These are phyloP conservation scores for Dasyurus viverrinus DNA, from an alignment of 2,113 vertebrate species.

Conservation along the genomic window DNA sequence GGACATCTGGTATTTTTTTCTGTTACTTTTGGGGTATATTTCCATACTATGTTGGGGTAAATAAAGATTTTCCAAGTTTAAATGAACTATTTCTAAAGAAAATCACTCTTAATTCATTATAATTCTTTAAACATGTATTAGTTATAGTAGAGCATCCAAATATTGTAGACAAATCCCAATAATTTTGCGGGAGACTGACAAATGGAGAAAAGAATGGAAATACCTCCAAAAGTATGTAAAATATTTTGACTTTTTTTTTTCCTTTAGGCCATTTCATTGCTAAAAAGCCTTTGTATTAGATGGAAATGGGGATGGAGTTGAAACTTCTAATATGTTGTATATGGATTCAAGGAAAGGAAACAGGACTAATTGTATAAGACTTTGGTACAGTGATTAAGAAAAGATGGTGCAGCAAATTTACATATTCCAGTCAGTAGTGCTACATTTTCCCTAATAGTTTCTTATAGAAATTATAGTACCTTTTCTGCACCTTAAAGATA, in stretches of 20 bases:
- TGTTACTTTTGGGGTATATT: constrained; percentile 65
- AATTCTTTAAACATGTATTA: constrained; percentile 32
- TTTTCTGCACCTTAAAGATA: background rate
- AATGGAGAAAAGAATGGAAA: background rate
- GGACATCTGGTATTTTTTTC: constrained; percentile 67
- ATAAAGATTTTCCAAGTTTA: constrained; percentile 52
- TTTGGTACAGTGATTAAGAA: background rate
- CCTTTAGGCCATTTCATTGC: background rate
- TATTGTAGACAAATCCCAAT: background rate
- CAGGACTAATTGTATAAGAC: background rate
- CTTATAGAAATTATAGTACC: background rate
- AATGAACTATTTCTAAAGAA: constrained; percentile 54
- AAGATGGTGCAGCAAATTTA: background rate
- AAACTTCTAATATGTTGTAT: background rate
- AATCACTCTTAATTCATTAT: constrained; percentile 36
- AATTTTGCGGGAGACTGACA: background rate
- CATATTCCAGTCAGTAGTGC: background rate
- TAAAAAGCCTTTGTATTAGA: background rate
- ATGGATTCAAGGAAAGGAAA: background rate
- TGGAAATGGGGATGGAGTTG: background rate
- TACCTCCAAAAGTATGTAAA: background rate
- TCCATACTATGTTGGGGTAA: constrained; percentile 61
- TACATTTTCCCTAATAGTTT: background rate
- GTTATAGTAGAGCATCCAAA: background rate
- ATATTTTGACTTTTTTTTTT: background rate